Base-by-base conservation (phyloP, 2,888 invertebrate genomes). In the Microctonus brassicae region DNA sequence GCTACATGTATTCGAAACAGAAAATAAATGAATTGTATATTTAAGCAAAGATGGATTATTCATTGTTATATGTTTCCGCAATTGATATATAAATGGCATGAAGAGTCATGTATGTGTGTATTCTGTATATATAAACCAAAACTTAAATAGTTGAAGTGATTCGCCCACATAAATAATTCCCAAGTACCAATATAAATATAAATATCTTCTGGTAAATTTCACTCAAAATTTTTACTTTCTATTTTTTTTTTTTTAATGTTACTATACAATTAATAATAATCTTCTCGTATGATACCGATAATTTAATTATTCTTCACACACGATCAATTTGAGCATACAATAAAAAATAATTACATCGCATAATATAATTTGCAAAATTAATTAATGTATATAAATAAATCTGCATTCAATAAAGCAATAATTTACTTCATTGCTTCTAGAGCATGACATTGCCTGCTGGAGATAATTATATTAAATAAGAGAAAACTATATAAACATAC, bases 381-480 rank as follows among this genome's bases (percentile, higher is more conserved):
- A n/a, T 7, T 17, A 29, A 29, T 34, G 29, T 9, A n/a, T 26
- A 26, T n/a, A 10, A 2, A 26, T 58, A 34, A 10, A 2, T 17
- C 10, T 26, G 4, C 7, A n/a, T 17, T 17, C 58, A n/a, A 58
- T 58, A 33, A n/a, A 58, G n/a, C 34, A 34, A 58, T 47, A 47
- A 47, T 47, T 47, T 17, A 17, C 2, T 42, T 22, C 10, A 22
- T 0, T 24, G 24, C 33, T 58, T 58, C 34, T 58, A 58, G 58
- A 58, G 58, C 58, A 58, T 58, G 58, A 58, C 58, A 58, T 34
- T 58, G 58, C 55, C 55, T 55, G 26, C 26, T 55, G 55, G 26
- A 55, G 55, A 55, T 55, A 24, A 55, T 55, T 55, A 47, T 17
- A 47, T 47, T 47, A 17, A 20, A 47, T 47, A 47, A 20, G 47